These are phyloP conservation scores for Plodia interpunctella DNA, from an alignment of 1,140 invertebrate species.

Conservation along the genomic window DNA sequence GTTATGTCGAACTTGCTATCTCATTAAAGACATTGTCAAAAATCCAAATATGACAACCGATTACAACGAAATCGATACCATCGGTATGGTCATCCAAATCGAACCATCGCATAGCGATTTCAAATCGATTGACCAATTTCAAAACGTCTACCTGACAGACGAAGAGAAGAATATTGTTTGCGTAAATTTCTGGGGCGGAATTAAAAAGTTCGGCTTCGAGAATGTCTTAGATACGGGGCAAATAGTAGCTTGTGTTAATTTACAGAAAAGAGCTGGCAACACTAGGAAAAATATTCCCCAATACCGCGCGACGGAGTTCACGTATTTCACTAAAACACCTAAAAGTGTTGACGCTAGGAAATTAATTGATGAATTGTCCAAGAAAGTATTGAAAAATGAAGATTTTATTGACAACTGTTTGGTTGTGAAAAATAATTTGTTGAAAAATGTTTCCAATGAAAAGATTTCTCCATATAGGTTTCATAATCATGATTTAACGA, in stretches of 20 bases:
- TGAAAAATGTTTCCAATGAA: slow-evolving; percentile 31
- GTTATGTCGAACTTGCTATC: slow-evolving; percentile 42
- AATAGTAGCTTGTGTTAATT: slow-evolving; percentile 79
- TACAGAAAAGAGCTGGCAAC: slow-evolving; percentile 74
- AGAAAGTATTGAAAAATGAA: slow-evolving; percentile 39
- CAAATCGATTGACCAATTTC: slow-evolving; percentile 45
- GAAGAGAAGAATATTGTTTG: slow-evolving; percentile 75
- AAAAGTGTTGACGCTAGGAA: slow-evolving; percentile 40
- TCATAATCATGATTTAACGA: slow-evolving; percentile 46
- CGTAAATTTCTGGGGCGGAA: slow-evolving; percentile 80
- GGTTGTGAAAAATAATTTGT: slow-evolving; percentile 41
- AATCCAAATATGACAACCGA: slow-evolving; percentile 40
- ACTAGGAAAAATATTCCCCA: slow-evolving; percentile 52
- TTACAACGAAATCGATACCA: slow-evolving; percentile 61
- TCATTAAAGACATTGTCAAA: slow-evolving; percentile 42
- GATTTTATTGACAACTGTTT: slow-evolving; percentile 48
- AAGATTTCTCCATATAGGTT: slow-evolving; percentile 54
- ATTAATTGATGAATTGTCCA: slow-evolving; percentile 33
- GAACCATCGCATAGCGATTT: slow-evolving; percentile 46
- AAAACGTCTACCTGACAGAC: slow-evolving; percentile 74
- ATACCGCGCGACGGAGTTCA: slow-evolving; percentile 55
- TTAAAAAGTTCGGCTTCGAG: slow-evolving; percentile 78
- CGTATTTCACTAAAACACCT: slow-evolving; percentile 60
- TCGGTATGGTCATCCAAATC: slow-evolving; percentile 51
- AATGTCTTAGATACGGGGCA: slow-evolving; percentile 78